Evolutionary conservation across 2,113 vertebrate species (phyloP).

Genomic region (Scartelaos histophorus): DNA sequence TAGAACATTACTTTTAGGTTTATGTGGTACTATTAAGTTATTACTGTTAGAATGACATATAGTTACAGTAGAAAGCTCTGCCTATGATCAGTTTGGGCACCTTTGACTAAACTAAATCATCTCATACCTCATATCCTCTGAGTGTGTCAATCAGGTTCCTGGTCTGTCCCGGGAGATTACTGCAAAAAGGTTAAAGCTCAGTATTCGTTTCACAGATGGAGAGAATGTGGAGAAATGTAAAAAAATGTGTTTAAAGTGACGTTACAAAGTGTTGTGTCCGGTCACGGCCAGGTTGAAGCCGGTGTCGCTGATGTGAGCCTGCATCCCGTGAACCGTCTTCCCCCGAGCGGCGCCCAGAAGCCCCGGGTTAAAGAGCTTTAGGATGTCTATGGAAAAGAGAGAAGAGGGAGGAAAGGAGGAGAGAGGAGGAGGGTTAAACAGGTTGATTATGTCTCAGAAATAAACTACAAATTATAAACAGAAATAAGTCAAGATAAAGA

Average conservation of each 20-base stretch:
- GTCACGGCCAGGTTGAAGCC: conserved; percentile 82
- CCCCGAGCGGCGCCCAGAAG: conserved; percentile 72
- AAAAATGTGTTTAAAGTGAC: neutral
- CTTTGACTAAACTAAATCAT: neutral
- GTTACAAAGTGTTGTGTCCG: conserved; percentile 81
- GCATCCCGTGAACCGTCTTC: conserved; percentile 71
- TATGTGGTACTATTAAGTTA: too few species aligned
- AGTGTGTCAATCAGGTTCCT: conserved; percentile 78
- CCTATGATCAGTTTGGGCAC: too few species aligned
- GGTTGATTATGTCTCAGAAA: neutral
- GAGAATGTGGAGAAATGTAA: too few species aligned
- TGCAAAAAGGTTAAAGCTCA: conserved; percentile 33
- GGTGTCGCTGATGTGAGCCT: conserved; percentile 70
- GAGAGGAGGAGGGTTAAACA: conserved; percentile 64
- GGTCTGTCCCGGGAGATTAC: conserved; percentile 75
- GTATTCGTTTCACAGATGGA: neutral
- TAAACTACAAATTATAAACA: too few species aligned
- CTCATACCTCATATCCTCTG: conserved; percentile 70
- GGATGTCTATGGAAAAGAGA: conserved; percentile 64
- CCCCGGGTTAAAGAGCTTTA: conserved; percentile 78
- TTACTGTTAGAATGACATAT: too few species aligned
- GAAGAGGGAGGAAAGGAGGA: neutral
- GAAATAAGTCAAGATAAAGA: too few species aligned
- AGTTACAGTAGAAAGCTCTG: too few species aligned
- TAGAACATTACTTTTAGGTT: too few species aligned